Evolutionary conservation across 2,113 vertebrate species (phyloP).

Genomic region (Halichoeres trimaculatus): DNA sequence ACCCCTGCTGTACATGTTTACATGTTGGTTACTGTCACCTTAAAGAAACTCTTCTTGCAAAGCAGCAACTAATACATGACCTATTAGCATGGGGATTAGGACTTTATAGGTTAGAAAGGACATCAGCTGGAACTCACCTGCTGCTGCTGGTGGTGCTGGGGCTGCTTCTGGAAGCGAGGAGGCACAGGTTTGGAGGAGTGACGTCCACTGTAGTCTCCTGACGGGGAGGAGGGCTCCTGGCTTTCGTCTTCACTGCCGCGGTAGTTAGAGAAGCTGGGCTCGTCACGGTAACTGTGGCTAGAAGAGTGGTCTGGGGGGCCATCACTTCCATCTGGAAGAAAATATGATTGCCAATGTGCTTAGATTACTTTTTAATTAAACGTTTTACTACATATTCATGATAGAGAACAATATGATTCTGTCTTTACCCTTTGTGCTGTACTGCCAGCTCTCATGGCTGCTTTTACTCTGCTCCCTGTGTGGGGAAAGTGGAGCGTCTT

Average conservation of each 20-base stretch:
- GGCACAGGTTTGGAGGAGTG: slow-evolving; percentile 88
- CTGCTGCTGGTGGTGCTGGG: slow-evolving; percentile 83
- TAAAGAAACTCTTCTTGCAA: slow-evolving; percentile 4
- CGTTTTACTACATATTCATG: not conserved
- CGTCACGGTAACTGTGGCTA: slow-evolving; percentile 83
- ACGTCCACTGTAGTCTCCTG: slow-evolving; percentile 89
- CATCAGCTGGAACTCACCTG: slow-evolving; percentile 63
- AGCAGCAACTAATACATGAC: slow-evolving; percentile 2
- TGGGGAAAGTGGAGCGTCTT: slow-evolving; percentile 79
- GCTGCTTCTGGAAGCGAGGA: slow-evolving; percentile 93
- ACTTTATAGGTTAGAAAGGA: not conserved
- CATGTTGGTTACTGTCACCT: not conserved
- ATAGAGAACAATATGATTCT: not conserved
- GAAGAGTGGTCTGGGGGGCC: slow-evolving; percentile 81
- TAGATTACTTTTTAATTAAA: not conserved
- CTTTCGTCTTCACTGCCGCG: slow-evolving; percentile 89
- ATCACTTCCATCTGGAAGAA: slow-evolving; percentile 59
- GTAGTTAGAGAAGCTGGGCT: slow-evolving; percentile 78
- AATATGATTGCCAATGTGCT: not conserved
- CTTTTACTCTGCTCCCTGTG: slow-evolving; percentile 78
- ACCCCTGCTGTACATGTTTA: not conserved
- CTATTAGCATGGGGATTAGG: slow-evolving; percentile 22
- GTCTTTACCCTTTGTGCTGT: slow-evolving; percentile 85
- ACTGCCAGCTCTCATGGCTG: slow-evolving; percentile 84
- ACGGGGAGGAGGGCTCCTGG: slow-evolving; percentile 86